phyloP scores from a whole-genome alignment of 2,888 invertebrate genomes.

The Aleiodes leptofemur region DNA sequence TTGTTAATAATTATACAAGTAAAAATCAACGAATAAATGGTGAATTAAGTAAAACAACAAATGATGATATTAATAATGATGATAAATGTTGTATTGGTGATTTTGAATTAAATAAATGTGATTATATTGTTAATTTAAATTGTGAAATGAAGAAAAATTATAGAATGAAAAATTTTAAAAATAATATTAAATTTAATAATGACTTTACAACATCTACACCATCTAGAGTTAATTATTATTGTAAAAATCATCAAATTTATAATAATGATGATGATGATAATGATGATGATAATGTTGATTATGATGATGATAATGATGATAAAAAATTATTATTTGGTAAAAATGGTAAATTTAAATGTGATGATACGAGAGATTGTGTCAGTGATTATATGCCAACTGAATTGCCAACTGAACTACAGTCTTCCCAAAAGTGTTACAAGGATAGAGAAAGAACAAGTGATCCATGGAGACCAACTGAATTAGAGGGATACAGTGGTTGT shows the following conservation, averaged over 20 bases:
- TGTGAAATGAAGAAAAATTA: conserved; percentile 24
- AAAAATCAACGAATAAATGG: conserved; percentile 34
- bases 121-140: conserved; percentile 2
- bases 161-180: conserved; percentile 19
- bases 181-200: conserved; percentile 19
- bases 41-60: conserved; percentile 18
- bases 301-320: conserved; percentile 38
- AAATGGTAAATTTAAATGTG: conserved; percentile 62
- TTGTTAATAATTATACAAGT: conserved; percentile 23
- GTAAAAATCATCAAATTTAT: conserved; percentile 49
- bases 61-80: background rate
- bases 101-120: conserved; percentile 23
- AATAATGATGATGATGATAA: conserved; percentile 30
- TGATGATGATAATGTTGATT: no score
- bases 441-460: conserved; percentile 71
- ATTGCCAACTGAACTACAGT: conserved; percentile 71
- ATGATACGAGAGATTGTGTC: conserved; percentile 5
- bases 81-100: background rate
- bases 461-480: conserved; percentile 72
- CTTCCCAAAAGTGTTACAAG: conserved; percentile 68
- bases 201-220: conserved; percentile 59
- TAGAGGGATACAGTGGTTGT: conserved; percentile 59
- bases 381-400: conserved; percentile 55
- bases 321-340: conserved; percentile 46
- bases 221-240: conserved; percentile 46